Percentiles rank a stretch among this genome's conserved stretches.
Evolutionary conservation across 2,888 invertebrate genomes (phyloP).

Genomic region (Philereme transversata): DNA sequence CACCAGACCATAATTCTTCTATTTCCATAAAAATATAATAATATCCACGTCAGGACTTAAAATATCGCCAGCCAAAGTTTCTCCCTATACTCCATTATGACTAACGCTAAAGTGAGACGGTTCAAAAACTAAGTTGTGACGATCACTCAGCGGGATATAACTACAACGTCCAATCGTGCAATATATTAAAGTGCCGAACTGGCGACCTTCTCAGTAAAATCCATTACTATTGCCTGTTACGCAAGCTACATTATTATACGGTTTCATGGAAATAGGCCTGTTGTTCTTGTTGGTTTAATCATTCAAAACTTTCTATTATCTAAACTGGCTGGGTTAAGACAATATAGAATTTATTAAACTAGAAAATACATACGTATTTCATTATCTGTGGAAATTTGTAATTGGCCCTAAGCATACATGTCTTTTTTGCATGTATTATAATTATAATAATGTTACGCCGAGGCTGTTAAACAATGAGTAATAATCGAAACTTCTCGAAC

Average conservation of each 20-base stretch:
- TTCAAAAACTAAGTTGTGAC: conserved; percentile 63
- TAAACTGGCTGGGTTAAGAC: too few relatives aligned
- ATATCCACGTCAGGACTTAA: conserved; percentile 57
- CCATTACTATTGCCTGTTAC: conserved; percentile 18
- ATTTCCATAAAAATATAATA: conserved; percentile 40
- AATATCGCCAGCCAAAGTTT: conserved; percentile 52
- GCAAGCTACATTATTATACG: conserved; percentile 4
- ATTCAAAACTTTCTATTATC: too few relatives aligned
- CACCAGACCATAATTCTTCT: background rate
- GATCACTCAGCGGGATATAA: conserved; percentile 68
- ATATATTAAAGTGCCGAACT: conserved; percentile 23
- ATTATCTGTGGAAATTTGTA: too few relatives aligned
- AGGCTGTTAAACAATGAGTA: too few relatives aligned
- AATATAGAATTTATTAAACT: too few relatives aligned
- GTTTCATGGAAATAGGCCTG: conserved; percentile 3
- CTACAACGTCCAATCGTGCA: conserved; percentile 47
- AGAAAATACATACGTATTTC: too few relatives aligned
- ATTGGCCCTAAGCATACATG: too few relatives aligned
- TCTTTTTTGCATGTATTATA: too few relatives aligned
- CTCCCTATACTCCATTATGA: conserved; percentile 62
- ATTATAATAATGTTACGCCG: too few relatives aligned
- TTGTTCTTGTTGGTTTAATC: background rate
- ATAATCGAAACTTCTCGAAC: too few relatives aligned
- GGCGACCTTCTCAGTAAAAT: conserved; percentile 25
- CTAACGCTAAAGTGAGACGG: conserved; percentile 59